A percentile compares a stretch with the other conserved stretches of the same genome.
Conservation (phyloP, 2,113 vertebrate species). For the Coracopsis vasa region DNA sequence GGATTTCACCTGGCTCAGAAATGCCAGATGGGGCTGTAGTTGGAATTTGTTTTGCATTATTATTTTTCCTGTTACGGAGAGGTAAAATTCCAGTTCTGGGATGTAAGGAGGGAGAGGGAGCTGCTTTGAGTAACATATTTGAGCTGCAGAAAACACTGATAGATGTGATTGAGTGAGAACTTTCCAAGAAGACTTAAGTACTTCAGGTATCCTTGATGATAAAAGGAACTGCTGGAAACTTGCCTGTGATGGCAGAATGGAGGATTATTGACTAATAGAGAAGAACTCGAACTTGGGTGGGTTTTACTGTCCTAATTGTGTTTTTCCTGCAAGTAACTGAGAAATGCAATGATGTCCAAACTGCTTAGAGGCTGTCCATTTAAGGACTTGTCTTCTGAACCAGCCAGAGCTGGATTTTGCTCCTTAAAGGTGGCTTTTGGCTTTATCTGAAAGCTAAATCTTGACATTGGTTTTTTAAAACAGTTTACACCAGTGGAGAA, state of each 20-base stretch:
- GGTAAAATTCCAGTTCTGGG: background rate
- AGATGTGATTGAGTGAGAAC: background rate
- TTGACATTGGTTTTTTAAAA: background rate
- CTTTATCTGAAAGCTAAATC: background rate
- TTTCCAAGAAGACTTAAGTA: background rate
- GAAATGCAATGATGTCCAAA: background rate
- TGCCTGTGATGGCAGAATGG: background rate
- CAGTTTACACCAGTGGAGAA: background rate
- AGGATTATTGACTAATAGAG: background rate
- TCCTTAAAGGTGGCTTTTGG: background rate
- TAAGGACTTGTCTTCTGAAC: conserved; percentile 32
- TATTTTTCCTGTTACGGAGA: background rate
- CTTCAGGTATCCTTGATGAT: conserved; percentile 33
- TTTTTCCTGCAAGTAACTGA: background rate
- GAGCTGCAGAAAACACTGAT: background rate
- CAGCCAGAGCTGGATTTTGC: background rate
- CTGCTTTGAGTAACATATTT: background rate
- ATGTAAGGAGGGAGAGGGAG: background rate
- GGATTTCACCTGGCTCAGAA: background rate
- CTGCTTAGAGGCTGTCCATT: background rate
- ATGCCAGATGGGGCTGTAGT: fast-evolving
- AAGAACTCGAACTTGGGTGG: background rate
- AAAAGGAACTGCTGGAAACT: background rate
- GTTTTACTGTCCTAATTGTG: background rate
- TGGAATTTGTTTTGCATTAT: background rate